phyloP scores from a whole-genome alignment of 2,797 vertebrate genomes.

The Thunnus albacares region DNA sequence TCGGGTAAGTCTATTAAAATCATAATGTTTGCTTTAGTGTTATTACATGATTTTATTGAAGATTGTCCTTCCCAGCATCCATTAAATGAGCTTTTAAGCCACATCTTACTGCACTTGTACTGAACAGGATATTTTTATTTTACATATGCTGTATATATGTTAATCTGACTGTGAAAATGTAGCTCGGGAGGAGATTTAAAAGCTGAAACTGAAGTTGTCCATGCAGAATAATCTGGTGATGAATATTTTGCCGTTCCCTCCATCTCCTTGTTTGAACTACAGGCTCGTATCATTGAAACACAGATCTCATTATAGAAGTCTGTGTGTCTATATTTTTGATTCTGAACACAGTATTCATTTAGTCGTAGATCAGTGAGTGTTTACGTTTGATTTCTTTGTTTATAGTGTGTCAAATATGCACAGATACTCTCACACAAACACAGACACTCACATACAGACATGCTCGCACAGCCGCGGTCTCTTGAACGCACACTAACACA shows the following conservation, averaged over 20 bases:
- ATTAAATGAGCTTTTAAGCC: background rate
- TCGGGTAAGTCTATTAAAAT: conserved; percentile 89
- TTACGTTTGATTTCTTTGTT: background rate
- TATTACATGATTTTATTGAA: background rate
- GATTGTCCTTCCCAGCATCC: background rate
- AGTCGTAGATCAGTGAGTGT: background rate
- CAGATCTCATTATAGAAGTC: background rate
- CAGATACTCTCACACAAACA: background rate
- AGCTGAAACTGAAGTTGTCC: conserved; percentile 1
- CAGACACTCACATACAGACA: conserved; percentile 2
- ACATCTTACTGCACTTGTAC: background rate
- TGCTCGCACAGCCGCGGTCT: conserved; percentile 14
- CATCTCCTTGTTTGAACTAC: background rate
- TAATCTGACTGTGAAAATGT: conserved; percentile 16
- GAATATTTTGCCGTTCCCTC: background rate
- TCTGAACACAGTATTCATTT: conserved; percentile 3
- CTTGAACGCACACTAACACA: conserved; percentile 33
- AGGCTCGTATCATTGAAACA: background rate
- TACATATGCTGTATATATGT: conserved; percentile 3
- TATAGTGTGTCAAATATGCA: background rate
- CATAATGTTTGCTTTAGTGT: background rate
- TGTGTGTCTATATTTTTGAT: background rate
- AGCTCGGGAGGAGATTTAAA: conserved; percentile 23
- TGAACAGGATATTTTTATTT: background rate
- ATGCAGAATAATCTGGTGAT: conserved; percentile 12